phyloP scores from a whole-genome alignment of 2,888 invertebrate species.

The Salticus scenicus region DNA sequence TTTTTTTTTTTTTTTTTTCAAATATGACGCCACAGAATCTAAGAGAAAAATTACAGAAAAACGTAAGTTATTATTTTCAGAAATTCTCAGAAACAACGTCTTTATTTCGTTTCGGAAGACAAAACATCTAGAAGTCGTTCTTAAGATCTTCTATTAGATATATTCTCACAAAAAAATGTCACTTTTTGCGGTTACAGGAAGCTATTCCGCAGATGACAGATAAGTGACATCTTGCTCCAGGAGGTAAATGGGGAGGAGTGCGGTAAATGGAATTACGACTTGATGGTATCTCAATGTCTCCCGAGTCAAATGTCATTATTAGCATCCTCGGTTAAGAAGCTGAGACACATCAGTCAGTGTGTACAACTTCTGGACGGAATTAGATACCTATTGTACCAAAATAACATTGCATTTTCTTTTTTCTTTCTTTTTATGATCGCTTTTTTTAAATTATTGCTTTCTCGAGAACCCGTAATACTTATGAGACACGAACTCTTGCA shows the following conservation, averaged over 20 bases:
- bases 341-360: neutral
- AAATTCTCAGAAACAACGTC: too few relatives aligned
- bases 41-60: too few relatives aligned
- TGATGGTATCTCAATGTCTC: conserved; percentile 1
- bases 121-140: neutral
- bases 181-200: conserved; percentile 6
- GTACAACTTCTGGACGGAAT: neutral
- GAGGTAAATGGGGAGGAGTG: neutral
- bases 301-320: conserved; percentile 5
- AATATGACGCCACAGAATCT: too few relatives aligned
- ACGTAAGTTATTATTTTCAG: too few relatives aligned
- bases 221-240: conserved; percentile 14
- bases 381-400: too few relatives aligned
- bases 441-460: too few relatives aligned
- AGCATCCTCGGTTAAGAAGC: conserved; percentile 2
- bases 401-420: too few relatives aligned
- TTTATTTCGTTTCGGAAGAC: neutral
- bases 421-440: too few relatives aligned
- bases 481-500: too few relatives aligned
- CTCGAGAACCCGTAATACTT: too few relatives aligned
- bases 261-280: neutral
- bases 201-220: neutral
- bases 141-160: neutral
- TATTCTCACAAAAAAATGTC: neutral
- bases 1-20: too few relatives aligned